phyloP scores from a whole-genome alignment of 2,113 vertebrate species.

The Microtus oregoni region DNA sequence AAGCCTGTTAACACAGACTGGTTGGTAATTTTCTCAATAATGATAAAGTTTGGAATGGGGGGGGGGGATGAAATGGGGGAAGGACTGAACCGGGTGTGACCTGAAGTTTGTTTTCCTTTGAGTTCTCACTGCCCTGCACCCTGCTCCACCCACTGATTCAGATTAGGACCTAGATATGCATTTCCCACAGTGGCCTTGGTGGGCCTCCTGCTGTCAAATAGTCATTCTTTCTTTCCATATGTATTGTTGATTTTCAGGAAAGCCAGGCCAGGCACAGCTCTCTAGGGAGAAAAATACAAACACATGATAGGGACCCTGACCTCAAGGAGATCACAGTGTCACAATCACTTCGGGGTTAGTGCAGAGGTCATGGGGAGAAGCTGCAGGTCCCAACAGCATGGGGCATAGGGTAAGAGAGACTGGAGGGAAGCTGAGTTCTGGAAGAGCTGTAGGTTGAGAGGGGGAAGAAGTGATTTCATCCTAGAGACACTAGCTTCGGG shows the following conservation, averaged over 20 bases:
- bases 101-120: background rate
- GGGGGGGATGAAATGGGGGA: no score
- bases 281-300: background rate
- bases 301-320: no score
- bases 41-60: background rate
- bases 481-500: background rate
- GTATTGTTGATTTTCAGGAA: background rate
- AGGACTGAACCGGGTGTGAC: background rate
- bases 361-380: background rate
- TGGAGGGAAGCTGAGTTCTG: background rate
- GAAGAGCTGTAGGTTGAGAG: accelerated
- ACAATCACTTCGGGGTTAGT: accelerated
- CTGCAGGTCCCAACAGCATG: accelerated
- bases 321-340: background rate
- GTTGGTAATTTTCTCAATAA: background rate
- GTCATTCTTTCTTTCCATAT: background rate
- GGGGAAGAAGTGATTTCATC: background rate
- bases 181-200: background rate
- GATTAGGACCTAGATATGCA: background rate
- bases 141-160: no score
- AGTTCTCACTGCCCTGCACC: background rate
- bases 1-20: background rate
- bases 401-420: background rate
- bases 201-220: background rate
- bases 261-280: background rate